These are phyloP conservation scores for Pseudomyrmex concolor DNA, from an alignment of 1,140 invertebrate species.

Conservation along the genomic window DNA sequence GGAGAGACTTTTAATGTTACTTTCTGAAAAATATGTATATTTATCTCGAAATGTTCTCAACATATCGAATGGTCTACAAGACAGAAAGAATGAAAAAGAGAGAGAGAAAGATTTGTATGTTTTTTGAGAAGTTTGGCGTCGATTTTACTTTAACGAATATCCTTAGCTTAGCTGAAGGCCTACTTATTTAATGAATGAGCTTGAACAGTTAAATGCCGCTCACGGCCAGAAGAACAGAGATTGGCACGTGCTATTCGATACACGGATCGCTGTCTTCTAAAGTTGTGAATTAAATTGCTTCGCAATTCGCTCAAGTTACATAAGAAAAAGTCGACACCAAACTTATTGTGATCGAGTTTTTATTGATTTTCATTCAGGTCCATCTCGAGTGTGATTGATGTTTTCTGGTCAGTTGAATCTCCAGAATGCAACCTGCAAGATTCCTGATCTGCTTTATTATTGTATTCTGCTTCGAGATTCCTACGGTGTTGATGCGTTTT, in stretches of 20 bases:
- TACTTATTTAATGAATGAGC: conserved; percentile 29
- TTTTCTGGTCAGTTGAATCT: conserved; percentile 33
- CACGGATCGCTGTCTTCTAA: not conserved
- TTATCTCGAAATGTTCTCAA: conserved; percentile 58
- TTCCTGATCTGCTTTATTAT: conserved; percentile 24
- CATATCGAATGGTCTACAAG: not conserved
- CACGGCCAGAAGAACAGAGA: not conserved
- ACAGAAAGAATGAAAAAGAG: not conserved
- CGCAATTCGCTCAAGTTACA: not conserved
- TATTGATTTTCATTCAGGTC: not conserved
- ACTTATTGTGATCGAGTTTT: not conserved
- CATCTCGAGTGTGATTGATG: conserved; percentile 34
- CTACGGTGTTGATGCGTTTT: conserved; percentile 15
- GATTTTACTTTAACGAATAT: conserved; percentile 18
- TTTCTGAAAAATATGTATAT: conserved; percentile 50
- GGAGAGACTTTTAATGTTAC: conserved; percentile 27
- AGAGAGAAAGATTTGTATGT: too few species aligned
- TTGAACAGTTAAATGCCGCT: conserved; percentile 23
- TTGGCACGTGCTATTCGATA: not conserved
- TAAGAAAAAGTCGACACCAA: not conserved
- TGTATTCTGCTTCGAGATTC: conserved; percentile 51
- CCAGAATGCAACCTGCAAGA: conserved; percentile 1
- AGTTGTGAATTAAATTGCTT: conserved; percentile 15
- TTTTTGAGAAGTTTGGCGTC: conserved; percentile 19
- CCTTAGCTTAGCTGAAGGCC: conserved; percentile 13